Base-by-base conservation (phyloP, 2,797 vertebrate genomes). In the Discoglossus pictus region DNA sequence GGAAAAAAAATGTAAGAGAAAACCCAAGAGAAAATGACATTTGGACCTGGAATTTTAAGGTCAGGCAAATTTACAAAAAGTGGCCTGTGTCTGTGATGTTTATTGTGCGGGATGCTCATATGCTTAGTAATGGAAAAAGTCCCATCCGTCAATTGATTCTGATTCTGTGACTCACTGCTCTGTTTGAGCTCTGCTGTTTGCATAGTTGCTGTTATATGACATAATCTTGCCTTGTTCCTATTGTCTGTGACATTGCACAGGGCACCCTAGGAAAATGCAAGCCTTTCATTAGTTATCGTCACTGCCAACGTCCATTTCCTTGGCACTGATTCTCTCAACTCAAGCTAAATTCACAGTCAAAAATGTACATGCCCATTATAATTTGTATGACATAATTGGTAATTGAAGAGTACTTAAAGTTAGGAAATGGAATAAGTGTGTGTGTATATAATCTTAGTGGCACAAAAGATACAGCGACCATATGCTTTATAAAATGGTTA, bases 81-180 rank as follows among this genome's bases (percentile, higher is more conserved):
- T 53, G 10, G 7, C 12, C 23, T 59, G 10, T 59, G 34, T 23
- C 17, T n/a, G 3, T 4, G 3, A 39, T 31, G 24, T 55, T 55
- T 39, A 23, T 12, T 23, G 12, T 23, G 17, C 46, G 34, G 27
- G n/a, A 50, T 21, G 35, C 42, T 59, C 34, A 43, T 43, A 13
- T 44, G 46, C 47, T 68, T 50, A 68, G 56, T 68, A 68, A 61
- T 68, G 47, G 56, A 68, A 68, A n/a, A 59, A 51, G 10, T 34
- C 18, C 38, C 18, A 43, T 60, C 55, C 24, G n/a, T 60, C 65
- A 60, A 25, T 25, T 53, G 4, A 43, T 43, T 52, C 51, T 51
- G 43, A 50, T 11, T 31, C 6, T 38, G 46, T 68, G 55, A 61
- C 38, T 68, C 65, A 60, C 21, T 16, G 60, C 46, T 50, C 38